Conservation (phyloP, 2,113 vertebrate species). For the Brachyhypopomus gauderio region DNA sequence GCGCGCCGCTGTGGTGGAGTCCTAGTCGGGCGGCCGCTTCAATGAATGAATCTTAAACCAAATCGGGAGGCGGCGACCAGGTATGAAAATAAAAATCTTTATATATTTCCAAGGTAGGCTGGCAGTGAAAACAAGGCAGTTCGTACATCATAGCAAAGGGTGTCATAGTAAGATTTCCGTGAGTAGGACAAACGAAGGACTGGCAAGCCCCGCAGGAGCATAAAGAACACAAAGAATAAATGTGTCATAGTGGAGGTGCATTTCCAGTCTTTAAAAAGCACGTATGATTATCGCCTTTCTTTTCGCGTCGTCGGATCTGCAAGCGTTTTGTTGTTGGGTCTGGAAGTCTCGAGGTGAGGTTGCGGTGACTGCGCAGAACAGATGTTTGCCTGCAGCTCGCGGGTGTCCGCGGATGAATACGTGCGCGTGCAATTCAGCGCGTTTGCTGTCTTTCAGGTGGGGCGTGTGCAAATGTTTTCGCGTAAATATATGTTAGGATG, state of each 20-base stretch:
- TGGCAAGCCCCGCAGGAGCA: conserved; percentile 1
- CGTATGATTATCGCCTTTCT: not conserved
- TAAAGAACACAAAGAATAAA: not conserved
- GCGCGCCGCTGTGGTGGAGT: conserved; percentile 60
- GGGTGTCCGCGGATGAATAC: conserved; percentile 15
- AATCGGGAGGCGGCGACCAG: conserved; percentile 47
- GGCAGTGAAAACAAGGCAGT: not conserved
- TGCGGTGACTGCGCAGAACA: conserved; percentile 40
- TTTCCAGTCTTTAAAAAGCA: not conserved
- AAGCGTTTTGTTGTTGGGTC: not conserved
- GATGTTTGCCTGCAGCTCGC: conserved; percentile 44
- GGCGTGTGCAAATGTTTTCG: not conserved
- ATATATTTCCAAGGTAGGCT: not conserved
- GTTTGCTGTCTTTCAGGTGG: conserved; percentile 1
- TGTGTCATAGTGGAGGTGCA: not conserved
- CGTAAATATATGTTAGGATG: not conserved
- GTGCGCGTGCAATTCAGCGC: not conserved
- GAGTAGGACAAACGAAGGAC: conserved; percentile 42
- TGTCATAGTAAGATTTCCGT: not conserved
- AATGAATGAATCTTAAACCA: conserved; percentile 44
- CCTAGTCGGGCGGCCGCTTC: conserved; percentile 40
- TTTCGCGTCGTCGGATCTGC: too few species aligned
- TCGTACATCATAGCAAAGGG: not conserved
- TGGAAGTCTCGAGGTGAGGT: not conserved
- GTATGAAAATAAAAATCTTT: conserved; percentile 57